These are phyloP conservation scores for Morpho helenor DNA, from an alignment of 2,888 invertebrate genomes.

Conservation along the genomic window DNA sequence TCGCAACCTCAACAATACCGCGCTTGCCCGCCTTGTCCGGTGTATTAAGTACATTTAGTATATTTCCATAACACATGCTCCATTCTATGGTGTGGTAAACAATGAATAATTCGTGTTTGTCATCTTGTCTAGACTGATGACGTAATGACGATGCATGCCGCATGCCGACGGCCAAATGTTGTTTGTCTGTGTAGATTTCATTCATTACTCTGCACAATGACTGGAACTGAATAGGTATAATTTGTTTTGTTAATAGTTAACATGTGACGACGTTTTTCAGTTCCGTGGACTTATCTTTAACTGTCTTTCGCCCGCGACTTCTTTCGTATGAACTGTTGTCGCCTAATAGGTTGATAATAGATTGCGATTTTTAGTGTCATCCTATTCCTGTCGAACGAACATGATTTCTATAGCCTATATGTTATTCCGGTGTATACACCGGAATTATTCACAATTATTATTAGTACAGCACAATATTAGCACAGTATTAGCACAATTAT, in stretches of 20 bases:
- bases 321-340: too few relatives aligned
- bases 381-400: too few relatives aligned
- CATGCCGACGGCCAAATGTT: conserved; percentile 8
- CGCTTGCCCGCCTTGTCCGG: too few relatives aligned
- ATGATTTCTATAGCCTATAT: too few relatives aligned
- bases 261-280: neutral
- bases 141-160: conserved; percentile 11
- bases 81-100: conserved; percentile 23
- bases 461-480: too few relatives aligned
- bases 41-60: neutral
- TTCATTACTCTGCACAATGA: conserved; percentile 6
- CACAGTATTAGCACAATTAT: too few relatives aligned
- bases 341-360: too few relatives aligned
- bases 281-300: neutral
- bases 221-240: neutral
- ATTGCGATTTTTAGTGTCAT: too few relatives aligned
- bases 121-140: conserved; percentile 40
- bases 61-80: conserved; percentile 12
- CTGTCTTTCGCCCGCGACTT: too few relatives aligned
- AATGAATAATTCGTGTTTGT: conserved; percentile 4
- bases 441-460: too few relatives aligned
- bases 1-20: too few relatives aligned
- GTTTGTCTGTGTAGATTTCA: conserved; percentile 3
- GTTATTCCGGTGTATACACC: too few relatives aligned
- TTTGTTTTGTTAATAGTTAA: neutral